Conservation (phyloP, 2,797 vertebrate species). For the Gymnodraco acuticeps region DNA sequence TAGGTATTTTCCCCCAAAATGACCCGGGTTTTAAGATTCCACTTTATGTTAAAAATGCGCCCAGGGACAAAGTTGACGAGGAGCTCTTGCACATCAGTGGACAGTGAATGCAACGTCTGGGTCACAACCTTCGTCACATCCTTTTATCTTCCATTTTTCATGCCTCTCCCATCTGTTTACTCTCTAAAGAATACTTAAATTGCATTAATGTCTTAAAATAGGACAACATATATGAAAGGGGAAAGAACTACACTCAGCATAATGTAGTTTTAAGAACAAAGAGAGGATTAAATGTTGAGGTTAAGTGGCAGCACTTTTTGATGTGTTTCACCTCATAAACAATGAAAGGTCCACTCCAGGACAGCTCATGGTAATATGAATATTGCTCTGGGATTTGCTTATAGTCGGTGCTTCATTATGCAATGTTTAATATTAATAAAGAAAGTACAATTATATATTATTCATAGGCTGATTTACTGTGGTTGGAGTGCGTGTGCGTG, state of each 20-base stretch:
- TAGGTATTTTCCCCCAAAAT: slow-evolving; percentile 9
- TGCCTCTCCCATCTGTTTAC: slow-evolving; percentile 25
- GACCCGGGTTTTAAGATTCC: slow-evolving; percentile 12
- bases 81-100: slow-evolving; percentile 27
- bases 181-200: slow-evolving; percentile 38
- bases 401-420: slow-evolving; percentile 78
- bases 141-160: slow-evolving; percentile 54
- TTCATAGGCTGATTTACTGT: slow-evolving; percentile 85
- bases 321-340: slow-evolving; percentile 71
- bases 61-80: background rate
- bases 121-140: slow-evolving; percentile 49
- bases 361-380: slow-evolving; percentile 75
- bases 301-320: slow-evolving; percentile 49
- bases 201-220: slow-evolving; percentile 55
- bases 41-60: slow-evolving; percentile 38
- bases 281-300: slow-evolving; percentile 31
- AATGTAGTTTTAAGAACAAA: slow-evolving; percentile 21
- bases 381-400: slow-evolving; percentile 84
- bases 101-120: slow-evolving; percentile 39
- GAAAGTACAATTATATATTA: slow-evolving; percentile 86
- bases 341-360: slow-evolving; percentile 78
- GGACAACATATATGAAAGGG: background rate
- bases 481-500: slow-evolving; percentile 37
- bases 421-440: slow-evolving; percentile 87
- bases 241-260: background rate